phyloP scores from a whole-genome alignment of 2,113 vertebrate species.

The Coregonus clupeaformis region DNA sequence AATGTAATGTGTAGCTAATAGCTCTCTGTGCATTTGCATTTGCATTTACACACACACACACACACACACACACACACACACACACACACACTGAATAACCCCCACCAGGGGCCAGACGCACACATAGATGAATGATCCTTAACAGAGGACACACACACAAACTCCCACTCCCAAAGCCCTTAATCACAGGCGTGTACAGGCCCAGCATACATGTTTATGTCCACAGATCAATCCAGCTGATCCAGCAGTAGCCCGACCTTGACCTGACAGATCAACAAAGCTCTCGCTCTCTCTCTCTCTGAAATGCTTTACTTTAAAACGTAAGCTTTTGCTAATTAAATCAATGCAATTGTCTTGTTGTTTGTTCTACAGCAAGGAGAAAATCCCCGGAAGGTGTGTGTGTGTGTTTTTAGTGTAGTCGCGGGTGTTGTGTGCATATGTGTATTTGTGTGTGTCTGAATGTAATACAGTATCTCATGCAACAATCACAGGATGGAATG shows the following conservation, averaged over 20 bases:
- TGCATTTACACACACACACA: slow-evolving; percentile 1
- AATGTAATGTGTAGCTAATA: background rate
- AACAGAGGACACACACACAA: background rate
- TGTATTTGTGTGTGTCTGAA: slow-evolving; percentile 7
- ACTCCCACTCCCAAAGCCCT: background rate
- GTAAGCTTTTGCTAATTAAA: too few relatives aligned
- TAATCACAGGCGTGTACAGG: slow-evolving; percentile 24
- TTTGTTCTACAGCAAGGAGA: too few relatives aligned
- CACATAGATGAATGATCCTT: too few relatives aligned
- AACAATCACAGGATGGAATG: slow-evolving; percentile 43
- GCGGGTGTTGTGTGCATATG: slow-evolving; percentile 1
- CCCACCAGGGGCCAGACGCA: too few relatives aligned
- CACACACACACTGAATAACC: background rate
- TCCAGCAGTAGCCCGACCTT: background rate
- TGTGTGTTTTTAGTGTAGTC: slow-evolving; percentile 21
- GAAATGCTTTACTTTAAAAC: too few relatives aligned
- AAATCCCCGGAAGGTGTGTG: slow-evolving; percentile 39
- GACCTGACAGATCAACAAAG: slow-evolving; percentile 7
- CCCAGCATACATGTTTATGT: slow-evolving; percentile 12
- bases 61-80: background rate
- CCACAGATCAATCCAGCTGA: background rate
- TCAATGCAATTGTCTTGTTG: too few relatives aligned
- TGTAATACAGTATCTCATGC: background rate
- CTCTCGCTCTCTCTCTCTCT: too few relatives aligned
- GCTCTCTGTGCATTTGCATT: background rate